Evolutionary conservation across 2,797 vertebrate species (phyloP).

Genomic region (Catostomus latipinnis): DNA sequence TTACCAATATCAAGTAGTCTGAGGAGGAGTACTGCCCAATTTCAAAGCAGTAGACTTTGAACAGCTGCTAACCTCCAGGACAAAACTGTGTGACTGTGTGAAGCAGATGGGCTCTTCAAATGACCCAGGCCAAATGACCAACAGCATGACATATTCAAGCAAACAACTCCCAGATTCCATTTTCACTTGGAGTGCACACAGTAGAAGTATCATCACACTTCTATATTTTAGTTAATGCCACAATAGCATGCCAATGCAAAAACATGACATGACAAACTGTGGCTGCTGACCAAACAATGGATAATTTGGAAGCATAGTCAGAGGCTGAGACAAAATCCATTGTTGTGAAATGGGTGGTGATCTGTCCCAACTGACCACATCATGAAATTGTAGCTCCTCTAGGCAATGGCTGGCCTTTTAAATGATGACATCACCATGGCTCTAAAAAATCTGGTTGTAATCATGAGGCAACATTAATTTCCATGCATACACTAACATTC

Average conservation of each 20-base stretch:
- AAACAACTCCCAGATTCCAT: neutral
- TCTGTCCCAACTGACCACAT: neutral
- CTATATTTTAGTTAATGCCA: too few relatives aligned
- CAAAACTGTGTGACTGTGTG: neutral
- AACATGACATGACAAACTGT: neutral
- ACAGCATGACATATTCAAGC: conserved; percentile 12
- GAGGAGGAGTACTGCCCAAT: neutral
- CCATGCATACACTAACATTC: too few relatives aligned
- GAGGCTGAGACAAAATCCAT: conserved; percentile 1
- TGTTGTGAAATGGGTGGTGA: conserved; percentile 32
- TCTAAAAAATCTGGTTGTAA: too few relatives aligned
- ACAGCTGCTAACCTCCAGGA: conserved; percentile 11
- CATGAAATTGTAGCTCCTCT: neutral
- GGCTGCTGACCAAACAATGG: neutral
- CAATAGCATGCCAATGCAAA: neutral
- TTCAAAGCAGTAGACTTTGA: neutral
- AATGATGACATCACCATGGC: too few relatives aligned
- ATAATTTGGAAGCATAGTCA: conserved; percentile 14
- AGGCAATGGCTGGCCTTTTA: too few relatives aligned
- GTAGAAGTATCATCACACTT: neutral
- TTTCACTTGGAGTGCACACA: neutral
- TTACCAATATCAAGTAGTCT: neutral
- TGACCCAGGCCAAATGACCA: too few relatives aligned
- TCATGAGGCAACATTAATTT: neutral
- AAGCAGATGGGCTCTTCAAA: conserved; percentile 8